Base-by-base conservation (phyloP, 1,140 invertebrate genomes). In the Chymomyza costata region DNA sequence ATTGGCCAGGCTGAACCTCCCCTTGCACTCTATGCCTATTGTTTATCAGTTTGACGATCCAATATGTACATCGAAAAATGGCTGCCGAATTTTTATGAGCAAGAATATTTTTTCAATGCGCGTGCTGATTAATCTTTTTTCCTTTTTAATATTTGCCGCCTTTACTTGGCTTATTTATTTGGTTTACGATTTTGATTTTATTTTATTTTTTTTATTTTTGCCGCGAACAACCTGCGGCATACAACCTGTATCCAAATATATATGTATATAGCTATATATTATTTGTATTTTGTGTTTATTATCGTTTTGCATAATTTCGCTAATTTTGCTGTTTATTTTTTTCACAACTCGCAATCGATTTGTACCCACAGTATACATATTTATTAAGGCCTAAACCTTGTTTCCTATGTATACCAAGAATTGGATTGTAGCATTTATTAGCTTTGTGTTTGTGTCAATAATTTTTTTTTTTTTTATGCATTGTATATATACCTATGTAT, bases 151-250 rank as follows among this genome's bases (percentile, higher is more conserved):
- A 13, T 7, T 14, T 8, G 3, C 45, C 3, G 2, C 17, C 3
- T 14, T 37, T 11, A 1, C 16, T 19, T 30, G 32, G 40, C 53
- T 30, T 78, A 66, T 73, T 80, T 74, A 65, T 74, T 80, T 78
- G 51, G 15, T 52, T 60, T 54, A 35, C 63, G 55, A 71, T 80
- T 80, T 80, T 48, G 50, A 63, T 80, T 78, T 28, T n/a, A n/a
- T n/a, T n/a, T n/a, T n/a, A n/a, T n/a, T 64, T 80, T 78, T 78
- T 78, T 78, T 78, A 71, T n/a, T n/a, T n/a, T n/a, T 64, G 45
- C 55, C 49, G 61, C 41, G 18, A 30, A 35, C 14, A 65, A 60
- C 54, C 49, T 61, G 64, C 37, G n/a, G n/a, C n/a, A n/a, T n/a
- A n/a, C 56, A 43, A 44, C 34, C 48, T 48, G 46, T 45, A 25